Base-by-base conservation (phyloP, 2,888 invertebrate species). In the Spodoptera exigua region DNA sequence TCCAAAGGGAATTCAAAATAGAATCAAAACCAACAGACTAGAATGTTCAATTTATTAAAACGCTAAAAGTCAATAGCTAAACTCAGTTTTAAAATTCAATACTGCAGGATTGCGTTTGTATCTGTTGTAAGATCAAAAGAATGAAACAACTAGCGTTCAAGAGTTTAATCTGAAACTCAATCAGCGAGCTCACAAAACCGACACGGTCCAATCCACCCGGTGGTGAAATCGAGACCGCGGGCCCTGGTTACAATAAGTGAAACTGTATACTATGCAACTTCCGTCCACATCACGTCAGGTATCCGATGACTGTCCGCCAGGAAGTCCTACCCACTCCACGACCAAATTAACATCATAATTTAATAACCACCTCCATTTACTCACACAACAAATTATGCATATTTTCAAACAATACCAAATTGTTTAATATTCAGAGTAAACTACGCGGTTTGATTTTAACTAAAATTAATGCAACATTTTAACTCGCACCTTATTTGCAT, bases 241-340 rank as follows among this genome's bases (percentile, higher is more conserved):
- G 79, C 80, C 81, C 84, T 80, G 83, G 86, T 84, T 85, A 85
- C 85, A 83, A 88, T 85, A 84, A 89, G 88, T 88, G 92, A 90
- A 93, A 93, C 91, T 90, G 86, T 87, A 92, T 89, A 89, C 91
- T 89, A 83, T 85, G 88, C 85, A 86, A 92, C 92, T 91, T 91
- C 92, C 92, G 91, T 87, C 92, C 87, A 81, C 82, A 82, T 78
- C 77, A 83, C 86, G 88, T 78, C 80, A 80, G 88, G 84, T 91
- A 89, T 92, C 90, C 87, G 84, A 89, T 90, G 86, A 81, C 87
- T 57, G 76, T 73, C 81, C 79, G 82, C 76, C 78, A 76, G 72
- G 74, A 58, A 74, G 76, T 78, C 81, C 73, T 62, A 79, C 78
- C 72, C 67, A 61, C 58, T 66, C 54, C 74, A 74, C 72, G 76